A percentile compares a stretch with the other conserved stretches of the same genome.
phyloP scores from a whole-genome alignment of 2,888 invertebrate species.

The Perdita meconis region DNA sequence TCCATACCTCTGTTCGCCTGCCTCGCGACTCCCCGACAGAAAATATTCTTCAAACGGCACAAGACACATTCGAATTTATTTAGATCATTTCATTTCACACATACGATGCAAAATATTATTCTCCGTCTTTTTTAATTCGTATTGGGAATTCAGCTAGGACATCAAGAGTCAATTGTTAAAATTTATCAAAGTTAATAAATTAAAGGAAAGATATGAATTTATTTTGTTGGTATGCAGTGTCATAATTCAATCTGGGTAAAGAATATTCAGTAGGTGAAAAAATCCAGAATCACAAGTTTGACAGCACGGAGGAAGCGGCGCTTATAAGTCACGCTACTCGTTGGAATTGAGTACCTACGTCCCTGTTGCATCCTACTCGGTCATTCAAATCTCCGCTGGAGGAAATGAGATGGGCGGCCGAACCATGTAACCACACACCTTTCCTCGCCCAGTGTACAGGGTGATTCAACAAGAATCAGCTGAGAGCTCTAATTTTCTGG shows the following conservation, averaged over 20 bases:
- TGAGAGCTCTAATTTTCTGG: conserved; percentile 64
- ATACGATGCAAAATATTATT: too few species aligned
- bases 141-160: too few species aligned
- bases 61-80: too few species aligned
- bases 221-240: too few species aligned
- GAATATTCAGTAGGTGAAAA: background rate
- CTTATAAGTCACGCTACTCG: conserved; percentile 13
- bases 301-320: conserved; percentile 18
- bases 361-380: conserved; percentile 72
- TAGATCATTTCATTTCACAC: background rate
- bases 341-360: conserved; percentile 59
- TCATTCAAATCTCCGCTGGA: conserved; percentile 76
- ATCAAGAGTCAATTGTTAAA: too few species aligned
- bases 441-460: conserved; percentile 59
- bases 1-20: background rate
- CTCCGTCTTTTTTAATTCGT: too few species aligned
- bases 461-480: conserved; percentile 70
- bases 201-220: too few species aligned
- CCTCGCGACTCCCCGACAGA: background rate
- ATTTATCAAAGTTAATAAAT: too few species aligned
- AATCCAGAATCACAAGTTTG: background rate
- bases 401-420: conserved; percentile 68
- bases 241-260: background rate
- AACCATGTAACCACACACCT: conserved; percentile 59
- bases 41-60: too few species aligned